A percentile compares a stretch with the other conserved stretches of the same genome.
phyloP scores from a whole-genome alignment of 2,113 vertebrate species.

The Panurus biarmicus region DNA sequence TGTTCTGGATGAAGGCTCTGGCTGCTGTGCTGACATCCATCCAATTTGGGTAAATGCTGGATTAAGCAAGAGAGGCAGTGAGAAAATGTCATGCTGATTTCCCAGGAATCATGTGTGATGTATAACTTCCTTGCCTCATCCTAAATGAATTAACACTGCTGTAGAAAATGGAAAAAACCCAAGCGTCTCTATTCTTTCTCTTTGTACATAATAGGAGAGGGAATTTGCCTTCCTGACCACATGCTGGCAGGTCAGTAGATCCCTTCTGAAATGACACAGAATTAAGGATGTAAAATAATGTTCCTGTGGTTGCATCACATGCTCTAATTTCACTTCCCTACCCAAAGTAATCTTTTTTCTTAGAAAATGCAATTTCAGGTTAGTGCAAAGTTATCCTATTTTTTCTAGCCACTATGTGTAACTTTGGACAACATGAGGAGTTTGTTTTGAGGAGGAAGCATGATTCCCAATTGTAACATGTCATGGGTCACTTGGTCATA shows the following conservation, averaged over 20 bases:
- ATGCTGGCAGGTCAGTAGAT: neutral
- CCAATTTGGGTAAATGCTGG: constrained; percentile 21
- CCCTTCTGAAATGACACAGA: neutral
- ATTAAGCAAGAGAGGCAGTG: neutral
- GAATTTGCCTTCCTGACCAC: neutral
- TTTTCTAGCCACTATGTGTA: neutral
- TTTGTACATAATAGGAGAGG: neutral
- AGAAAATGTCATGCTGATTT: neutral
- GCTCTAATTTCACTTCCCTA: neutral
- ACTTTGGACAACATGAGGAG: neutral
- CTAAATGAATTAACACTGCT: neutral
- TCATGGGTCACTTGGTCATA: neutral
- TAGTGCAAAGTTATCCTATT: neutral
- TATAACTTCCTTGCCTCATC: neutral
- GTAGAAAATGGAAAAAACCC: neutral
- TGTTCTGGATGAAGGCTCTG: neutral
- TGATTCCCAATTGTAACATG: neutral
- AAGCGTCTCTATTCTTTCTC: neutral
- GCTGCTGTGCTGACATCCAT: neutral
- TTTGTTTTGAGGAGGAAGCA: neutral
- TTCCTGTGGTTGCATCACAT: neutral
- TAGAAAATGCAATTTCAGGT: neutral
- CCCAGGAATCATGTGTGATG: neutral
- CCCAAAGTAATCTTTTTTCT: neutral
- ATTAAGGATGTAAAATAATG: neutral